A percentile compares a stretch with the other conserved stretches of the same genome.
These are phyloP conservation scores for Cyanoramphus novaezelandiae DNA, from an alignment of 2,113 vertebrate species.

Conservation along the genomic window DNA sequence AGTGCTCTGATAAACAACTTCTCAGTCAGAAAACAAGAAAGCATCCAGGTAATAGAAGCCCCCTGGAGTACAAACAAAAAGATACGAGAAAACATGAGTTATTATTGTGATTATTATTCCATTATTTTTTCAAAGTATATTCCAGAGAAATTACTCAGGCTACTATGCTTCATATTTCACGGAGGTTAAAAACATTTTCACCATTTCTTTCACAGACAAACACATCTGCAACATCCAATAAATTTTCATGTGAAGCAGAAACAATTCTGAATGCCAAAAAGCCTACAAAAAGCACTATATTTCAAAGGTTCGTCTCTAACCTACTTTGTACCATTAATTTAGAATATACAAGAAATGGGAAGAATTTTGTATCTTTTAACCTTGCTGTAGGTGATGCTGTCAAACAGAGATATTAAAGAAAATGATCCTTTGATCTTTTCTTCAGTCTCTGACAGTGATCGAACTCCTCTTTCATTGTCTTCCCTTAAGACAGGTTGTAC, in stretches of 20 bases:
- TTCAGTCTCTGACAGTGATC: constrained; percentile 67
- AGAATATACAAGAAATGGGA: background rate
- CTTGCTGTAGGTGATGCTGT: constrained; percentile 75
- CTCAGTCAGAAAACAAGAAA: constrained; percentile 72
- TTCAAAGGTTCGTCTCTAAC: background rate
- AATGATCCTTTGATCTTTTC: constrained; percentile 61
- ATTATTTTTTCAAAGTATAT: background rate
- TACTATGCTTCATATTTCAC: background rate
- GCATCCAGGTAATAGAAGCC: constrained; percentile 74
- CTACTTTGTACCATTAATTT: background rate
- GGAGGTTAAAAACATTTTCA: background rate
- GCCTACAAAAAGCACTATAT: background rate
- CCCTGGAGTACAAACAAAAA: constrained; percentile 64
- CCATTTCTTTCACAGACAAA: background rate
- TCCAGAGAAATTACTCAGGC: background rate
- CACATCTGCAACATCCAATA: background rate
- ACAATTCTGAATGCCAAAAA: background rate
- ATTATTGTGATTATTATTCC: background rate
- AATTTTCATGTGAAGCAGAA: background rate
- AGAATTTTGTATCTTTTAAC: constrained; percentile 45
- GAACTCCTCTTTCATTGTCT: constrained; percentile 36
- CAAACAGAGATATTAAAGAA: constrained; percentile 68
- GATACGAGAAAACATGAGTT: background rate
- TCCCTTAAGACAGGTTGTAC: constrained; percentile 41
- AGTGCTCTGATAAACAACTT: constrained; percentile 74